These are phyloP conservation scores for Columba guinea DNA, from an alignment of 2,797 vertebrate species.

Conservation along the genomic window DNA sequence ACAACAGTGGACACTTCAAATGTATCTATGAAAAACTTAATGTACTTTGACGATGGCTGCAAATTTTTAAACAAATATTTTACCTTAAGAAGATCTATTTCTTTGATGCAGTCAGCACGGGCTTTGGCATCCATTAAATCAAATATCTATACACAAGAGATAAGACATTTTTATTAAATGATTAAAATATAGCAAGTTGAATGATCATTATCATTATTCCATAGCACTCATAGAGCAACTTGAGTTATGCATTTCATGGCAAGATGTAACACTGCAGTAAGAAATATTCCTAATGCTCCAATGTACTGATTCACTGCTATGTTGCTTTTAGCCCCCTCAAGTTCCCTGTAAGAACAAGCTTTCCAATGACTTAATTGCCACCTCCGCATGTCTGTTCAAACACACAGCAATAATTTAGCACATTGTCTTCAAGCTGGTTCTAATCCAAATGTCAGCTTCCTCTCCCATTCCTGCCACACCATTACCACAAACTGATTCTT, in stretches of 20 bases:
- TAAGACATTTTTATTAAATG: constrained; percentile 38
- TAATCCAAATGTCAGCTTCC: background rate
- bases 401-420: background rate
- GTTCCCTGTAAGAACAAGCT: background rate
- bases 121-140: constrained; percentile 99
- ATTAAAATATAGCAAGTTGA: background rate
- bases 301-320: background rate
- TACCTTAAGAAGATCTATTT: constrained; percentile 99
- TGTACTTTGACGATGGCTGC: background rate
- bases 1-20: background rate
- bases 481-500: background rate
- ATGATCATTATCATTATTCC: background rate
- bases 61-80: constrained; percentile 50
- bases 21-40: background rate
- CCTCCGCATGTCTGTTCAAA: background rate
- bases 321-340: background rate
- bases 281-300: background rate
- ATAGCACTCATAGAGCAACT: background rate
- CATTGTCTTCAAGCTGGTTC: background rate
- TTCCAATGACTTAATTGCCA: background rate
- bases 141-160: constrained; percentile 93
- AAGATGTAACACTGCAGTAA: background rate
- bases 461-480: background rate
- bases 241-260: background rate
- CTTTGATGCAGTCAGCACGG: constrained; percentile 99